Conservation (phyloP, 2,888 invertebrate genomes). For the Dasysyrphus albostriatus region DNA sequence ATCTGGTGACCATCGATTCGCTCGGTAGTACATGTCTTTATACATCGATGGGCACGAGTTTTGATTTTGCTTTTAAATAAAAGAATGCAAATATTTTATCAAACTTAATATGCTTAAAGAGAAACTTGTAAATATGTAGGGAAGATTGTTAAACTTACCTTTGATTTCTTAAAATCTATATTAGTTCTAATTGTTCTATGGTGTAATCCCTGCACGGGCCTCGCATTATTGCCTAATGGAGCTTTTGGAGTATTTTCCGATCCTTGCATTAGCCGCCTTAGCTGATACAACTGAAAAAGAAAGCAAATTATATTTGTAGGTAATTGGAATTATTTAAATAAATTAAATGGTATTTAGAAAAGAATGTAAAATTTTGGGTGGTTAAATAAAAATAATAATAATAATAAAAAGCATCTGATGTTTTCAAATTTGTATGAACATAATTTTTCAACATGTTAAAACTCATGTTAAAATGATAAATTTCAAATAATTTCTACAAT, state of each 20-base stretch:
- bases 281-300: constrained; percentile 90
- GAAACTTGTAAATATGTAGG: too few species aligned
- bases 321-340: background rate
- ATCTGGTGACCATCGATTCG: constrained; percentile 84
- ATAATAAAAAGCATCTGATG: too few species aligned
- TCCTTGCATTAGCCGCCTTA: constrained; percentile 95
- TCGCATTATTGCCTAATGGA: constrained; percentile 96
- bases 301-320: background rate
- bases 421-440: too few species aligned
- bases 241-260: constrained; percentile 94
- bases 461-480: too few species aligned
- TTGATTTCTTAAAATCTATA: constrained; percentile 94
- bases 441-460: too few species aligned
- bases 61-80: constrained; percentile 82
- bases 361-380: too few species aligned
- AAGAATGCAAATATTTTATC: background rate
- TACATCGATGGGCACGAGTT: constrained; percentile 94
- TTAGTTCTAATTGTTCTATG: constrained; percentile 98
- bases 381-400: too few species aligned
- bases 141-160: constrained; percentile 80
- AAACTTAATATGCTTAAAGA: too few species aligned
- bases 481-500: too few species aligned
- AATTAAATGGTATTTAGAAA: background rate
- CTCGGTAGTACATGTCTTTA: constrained; percentile 94
- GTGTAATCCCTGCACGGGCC: constrained; percentile 96